These are phyloP conservation scores for Pseudorhombus dupliciocellatus DNA, from an alignment of 2,113 vertebrate genomes.

Conservation along the genomic window DNA sequence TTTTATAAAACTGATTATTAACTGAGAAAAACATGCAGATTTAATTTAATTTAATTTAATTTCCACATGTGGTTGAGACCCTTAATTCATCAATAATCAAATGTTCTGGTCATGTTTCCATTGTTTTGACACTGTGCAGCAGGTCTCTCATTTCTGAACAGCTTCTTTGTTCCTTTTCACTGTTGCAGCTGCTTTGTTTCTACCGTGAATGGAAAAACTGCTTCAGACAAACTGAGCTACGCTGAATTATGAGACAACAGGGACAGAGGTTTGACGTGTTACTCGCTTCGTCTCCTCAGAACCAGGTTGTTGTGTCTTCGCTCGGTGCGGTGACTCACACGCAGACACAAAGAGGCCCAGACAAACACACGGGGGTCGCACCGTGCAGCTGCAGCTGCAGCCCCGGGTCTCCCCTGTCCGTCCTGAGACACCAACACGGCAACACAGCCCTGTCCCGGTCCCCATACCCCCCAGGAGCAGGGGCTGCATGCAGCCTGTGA, in stretches of 20 bases:
- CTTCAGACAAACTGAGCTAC: not conserved
- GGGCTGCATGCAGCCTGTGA: not conserved
- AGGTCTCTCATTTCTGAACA: no score
- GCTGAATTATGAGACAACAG: not conserved
- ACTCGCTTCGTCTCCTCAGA: not conserved
- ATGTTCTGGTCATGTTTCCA: no score
- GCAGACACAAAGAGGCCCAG: constrained; percentile 57
- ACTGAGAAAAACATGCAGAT: no score
- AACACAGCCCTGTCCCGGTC: not conserved
- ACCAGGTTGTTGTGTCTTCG: not conserved
- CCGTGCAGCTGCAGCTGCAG: constrained; percentile 4
- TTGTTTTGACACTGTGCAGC: no score
- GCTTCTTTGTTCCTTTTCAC: no score
- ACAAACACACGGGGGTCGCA: constrained; percentile 25
- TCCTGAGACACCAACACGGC: no score
- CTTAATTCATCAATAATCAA: no score
- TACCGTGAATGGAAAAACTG: not conserved
- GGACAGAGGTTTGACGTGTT: not conserved
- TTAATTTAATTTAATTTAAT: no score
- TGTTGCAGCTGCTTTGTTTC: not conserved
- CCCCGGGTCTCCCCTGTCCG: not conserved
- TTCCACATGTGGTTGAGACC: no score
- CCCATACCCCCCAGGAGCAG: not conserved
- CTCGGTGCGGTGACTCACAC: constrained; percentile 38
- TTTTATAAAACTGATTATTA: no score